Evolutionary conservation across 2,113 vertebrate species (phyloP).

Genomic region (Abramis brama): DNA sequence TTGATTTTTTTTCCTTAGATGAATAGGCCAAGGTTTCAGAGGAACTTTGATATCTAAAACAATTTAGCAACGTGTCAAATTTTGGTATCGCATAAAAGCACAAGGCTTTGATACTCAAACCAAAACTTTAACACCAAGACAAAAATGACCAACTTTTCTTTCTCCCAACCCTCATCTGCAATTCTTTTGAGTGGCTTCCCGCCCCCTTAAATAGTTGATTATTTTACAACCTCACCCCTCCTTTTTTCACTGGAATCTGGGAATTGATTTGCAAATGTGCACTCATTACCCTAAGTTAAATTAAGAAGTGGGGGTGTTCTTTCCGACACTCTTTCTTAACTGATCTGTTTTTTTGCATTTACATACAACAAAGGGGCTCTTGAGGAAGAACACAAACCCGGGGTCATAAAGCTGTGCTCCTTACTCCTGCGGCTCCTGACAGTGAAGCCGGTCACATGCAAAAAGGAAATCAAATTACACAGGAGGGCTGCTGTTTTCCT

Average conservation of each 20-base stretch:
- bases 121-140: not conserved
- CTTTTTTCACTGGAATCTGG: constrained; percentile 61
- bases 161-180: constrained; percentile 66
- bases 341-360: constrained; percentile 66
- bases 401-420: constrained; percentile 64
- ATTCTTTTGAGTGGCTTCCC: constrained; percentile 58
- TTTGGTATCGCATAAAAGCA: not conserved
- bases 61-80: constrained; percentile 7
- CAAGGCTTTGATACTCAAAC: not conserved
- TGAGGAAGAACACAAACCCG: constrained; percentile 73
- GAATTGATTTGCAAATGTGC: constrained; percentile 80
- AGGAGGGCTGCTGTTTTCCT: constrained; percentile 57
- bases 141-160: constrained; percentile 54
- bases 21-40: not conserved
- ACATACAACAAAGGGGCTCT: constrained; percentile 67
- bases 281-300: constrained; percentile 71
- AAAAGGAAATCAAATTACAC: constrained; percentile 66
- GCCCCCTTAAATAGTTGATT: constrained; percentile 59
- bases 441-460: constrained; percentile 60
- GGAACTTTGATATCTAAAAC: constrained; percentile 17
- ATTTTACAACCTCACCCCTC: constrained; percentile 68
- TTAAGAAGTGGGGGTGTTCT: constrained; percentile 58
- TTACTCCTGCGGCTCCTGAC: constrained; percentile 64
- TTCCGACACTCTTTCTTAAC: constrained; percentile 52
- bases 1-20: not conserved